Base-by-base conservation (phyloP, 1,140 invertebrate genomes). In the Nasonia longicornis region DNA sequence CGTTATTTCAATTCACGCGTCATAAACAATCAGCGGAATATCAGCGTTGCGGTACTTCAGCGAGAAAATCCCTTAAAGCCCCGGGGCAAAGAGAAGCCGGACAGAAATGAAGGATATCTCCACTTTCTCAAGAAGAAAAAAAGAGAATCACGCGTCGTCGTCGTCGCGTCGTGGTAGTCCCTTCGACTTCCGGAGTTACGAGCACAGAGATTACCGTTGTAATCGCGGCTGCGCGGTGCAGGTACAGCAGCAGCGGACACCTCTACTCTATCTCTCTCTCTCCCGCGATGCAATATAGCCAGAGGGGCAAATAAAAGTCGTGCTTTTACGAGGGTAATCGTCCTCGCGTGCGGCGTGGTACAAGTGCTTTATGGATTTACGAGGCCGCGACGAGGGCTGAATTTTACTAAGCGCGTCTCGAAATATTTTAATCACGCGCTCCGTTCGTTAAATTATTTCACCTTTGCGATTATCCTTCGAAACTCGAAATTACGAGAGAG, bases 321-420 rank as follows among this genome's bases (percentile, higher is more conserved):
- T 70, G 66, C 66, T 77, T 77, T 77, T 77, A 77, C 76, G 76
- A 77, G 75, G 76, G 76, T 77, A 77, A 77, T 77, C 76, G 76
- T 69, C 66, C 66, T 67, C 22, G 76, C 76, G 64, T 77, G 64
- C 31, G 38, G 29, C 20, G 64, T 20, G 38, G 29, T 29, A 8
- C 38, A 29, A 52, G n/a, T 77, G 76, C 76, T 77, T 77, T 76
- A 76, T 76, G n/a, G 74, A 66, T 76, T 76, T 76, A 76, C 64
- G 35, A 31, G 12, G 35, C 20, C 74, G 14, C 16, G 16, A 6
- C 29, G 16, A 16, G 48, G 14, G 48, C 26, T 74, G 72, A 52
- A 74, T 74, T 74, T 74, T 74, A 74, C 26, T 31, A 52, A 74
- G 72, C 14, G 22, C 52, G 14, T 58, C n/a, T 58, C 3, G 20